Base-by-base conservation (phyloP, 2,113 vertebrate species). In the Mohoua ochrocephala region DNA sequence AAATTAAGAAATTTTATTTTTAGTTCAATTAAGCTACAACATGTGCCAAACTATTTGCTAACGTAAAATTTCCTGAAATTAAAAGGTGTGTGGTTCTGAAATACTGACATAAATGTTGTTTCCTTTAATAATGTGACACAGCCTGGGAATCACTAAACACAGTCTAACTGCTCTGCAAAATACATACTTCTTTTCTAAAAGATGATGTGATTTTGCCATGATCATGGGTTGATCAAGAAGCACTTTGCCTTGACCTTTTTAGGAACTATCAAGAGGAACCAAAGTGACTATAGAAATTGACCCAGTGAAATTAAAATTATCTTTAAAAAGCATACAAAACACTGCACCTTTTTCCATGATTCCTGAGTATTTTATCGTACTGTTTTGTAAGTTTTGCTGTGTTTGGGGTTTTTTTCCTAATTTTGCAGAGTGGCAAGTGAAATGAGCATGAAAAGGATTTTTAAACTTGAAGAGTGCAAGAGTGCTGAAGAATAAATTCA, bases 201-300 rank as follows among this genome's bases (percentile, higher is more conserved):
- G 21, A 19, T 59, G 1, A 35, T 44, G 28, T 54, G 50, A 1
- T 76, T 83, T 73, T 77, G n/a, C 28, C 6, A 8, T 71, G 56
- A 13, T 27, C 8, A 7, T 15, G 35, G n/a, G 23, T 81, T 80
- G 54, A 91, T 91, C 21, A 49, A 94, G 60, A 91, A 92, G 28
- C 30, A 52, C n/a, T 84, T 93, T 67, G 30, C 10, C 54, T 88
- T 94, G 77, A 83, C 64, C 28, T 88, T 96, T 93, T 37, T 41
- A 70, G 18, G n/a, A 96, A 47, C 33, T 76, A 63, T 74, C 41
- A 83, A 89, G 80, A 76, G 42, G 41, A 91, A 91, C 15, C 13
- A 78, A 71, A 73, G 31, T 53, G 44, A 65, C 23, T 28, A 21
- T 82, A 44, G 31, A 82, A 87, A 33, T 30, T 96, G 57, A 64